A percentile compares a stretch with the other conserved stretches of the same genome.
These are phyloP conservation scores for Apamea monoglypha DNA, from an alignment of 2,888 invertebrate genomes.

Conservation along the genomic window DNA sequence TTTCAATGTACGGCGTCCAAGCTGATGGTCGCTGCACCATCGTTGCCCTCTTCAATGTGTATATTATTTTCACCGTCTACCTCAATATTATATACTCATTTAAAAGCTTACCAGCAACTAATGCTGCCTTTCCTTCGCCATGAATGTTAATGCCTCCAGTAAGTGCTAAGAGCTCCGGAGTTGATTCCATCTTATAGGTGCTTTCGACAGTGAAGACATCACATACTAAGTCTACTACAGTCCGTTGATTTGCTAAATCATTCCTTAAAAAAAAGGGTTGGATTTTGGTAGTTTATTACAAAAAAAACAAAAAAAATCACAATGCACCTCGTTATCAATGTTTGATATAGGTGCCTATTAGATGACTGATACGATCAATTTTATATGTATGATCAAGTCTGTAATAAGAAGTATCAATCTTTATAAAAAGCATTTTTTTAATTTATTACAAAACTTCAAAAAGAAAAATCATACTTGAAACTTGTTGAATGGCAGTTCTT, in stretches of 20 bases:
- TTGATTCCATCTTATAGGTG: constrained; percentile 38
- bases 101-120: constrained; percentile 41
- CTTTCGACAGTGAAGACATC: constrained; percentile 32
- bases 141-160: constrained; percentile 53
- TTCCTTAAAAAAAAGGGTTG: constrained; percentile 17
- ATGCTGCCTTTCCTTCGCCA: constrained; percentile 48
- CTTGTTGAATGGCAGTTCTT: constrained; percentile 32
- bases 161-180: constrained; percentile 41
- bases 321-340: neutral
- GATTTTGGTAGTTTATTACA: no score
- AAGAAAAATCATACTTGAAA: constrained; percentile 43
- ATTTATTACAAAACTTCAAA: neutral
- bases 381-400: neutral
- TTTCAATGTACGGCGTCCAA: neutral
- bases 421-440: no score
- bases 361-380: neutral
- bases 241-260: constrained; percentile 1
- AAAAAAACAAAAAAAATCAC: neutral
- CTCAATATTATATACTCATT: neutral
- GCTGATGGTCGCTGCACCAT: no score
- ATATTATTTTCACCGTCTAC: neutral
- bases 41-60: neutral
- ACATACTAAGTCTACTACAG: constrained; percentile 28
- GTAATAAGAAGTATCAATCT: neutral
- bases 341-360: neutral